These are phyloP conservation scores for Enchytraeus crypticus DNA, from an alignment of 2,888 invertebrate genomes.

Conservation along the genomic window DNA sequence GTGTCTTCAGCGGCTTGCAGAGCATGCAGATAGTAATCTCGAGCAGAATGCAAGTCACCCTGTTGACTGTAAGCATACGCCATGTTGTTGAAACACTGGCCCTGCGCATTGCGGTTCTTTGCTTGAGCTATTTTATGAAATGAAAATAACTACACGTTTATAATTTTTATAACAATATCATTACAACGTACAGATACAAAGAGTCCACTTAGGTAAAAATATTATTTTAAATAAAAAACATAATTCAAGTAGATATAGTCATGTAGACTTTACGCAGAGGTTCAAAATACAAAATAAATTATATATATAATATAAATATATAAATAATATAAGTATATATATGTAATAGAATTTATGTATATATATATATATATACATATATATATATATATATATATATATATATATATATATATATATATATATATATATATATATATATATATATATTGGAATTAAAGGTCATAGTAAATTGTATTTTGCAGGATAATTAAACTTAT, in stretches of 20 bases:
- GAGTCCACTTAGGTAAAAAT: no score
- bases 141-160: background rate
- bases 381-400: background rate
- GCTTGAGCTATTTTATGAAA: constrained; percentile 17
- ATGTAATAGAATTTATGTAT: background rate
- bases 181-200: no score
- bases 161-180: background rate
- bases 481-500: no score
- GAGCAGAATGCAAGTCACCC: constrained; percentile 31
- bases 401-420: background rate
- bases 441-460: no score
- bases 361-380: background rate
- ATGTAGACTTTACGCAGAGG: background rate
- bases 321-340: no score
- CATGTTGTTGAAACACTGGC: constrained; percentile 40
- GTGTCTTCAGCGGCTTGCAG: constrained; percentile 38
- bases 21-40: constrained; percentile 37
- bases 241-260: background rate
- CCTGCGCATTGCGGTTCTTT: constrained; percentile 33
- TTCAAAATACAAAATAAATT: background rate
- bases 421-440: background rate
- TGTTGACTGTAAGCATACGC: constrained; percentile 40
- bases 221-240: background rate
- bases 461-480: no score
- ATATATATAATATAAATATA: no score